Evolutionary conservation across 37 sponge, comb jelly and placozoan species (phyloP), one percentile per base, ranked within the genome.

Genomic region (Crambe crambe): DNA sequence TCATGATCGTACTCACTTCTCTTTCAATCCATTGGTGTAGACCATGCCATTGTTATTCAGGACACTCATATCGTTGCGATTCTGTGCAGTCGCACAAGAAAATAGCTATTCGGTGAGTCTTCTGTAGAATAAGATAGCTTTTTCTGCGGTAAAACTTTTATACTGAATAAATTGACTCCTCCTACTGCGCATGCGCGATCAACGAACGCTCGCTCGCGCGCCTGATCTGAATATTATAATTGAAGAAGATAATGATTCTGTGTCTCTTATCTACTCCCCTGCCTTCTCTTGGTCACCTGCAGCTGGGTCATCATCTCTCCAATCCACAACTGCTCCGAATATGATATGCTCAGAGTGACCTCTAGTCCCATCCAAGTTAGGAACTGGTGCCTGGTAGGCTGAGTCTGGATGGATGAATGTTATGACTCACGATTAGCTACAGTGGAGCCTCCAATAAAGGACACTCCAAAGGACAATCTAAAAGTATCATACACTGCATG

Each of bases 311-410:
- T 15, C 54, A 9, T 41, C 80, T 67, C 37, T 68, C 51, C 34
- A 43, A 47, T 86, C 86, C 42, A 90, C 51, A 56, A 85, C 81
- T 31, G 86, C 77, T 43, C 91, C 91, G 73, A 70, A 70, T 31
- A 90, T 77, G 47, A 90, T 56, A 31, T 85, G 70, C 42, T 77
- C 59, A 27, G 86, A 85, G 22, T 77, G 63, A 17, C 79, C 86
- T 20, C 82, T 86, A 54, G 75, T 60, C 40, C 90, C 86, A 72
- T 90, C 90, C 30, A 90, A 82, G 30, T 68, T 85, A 4, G 85
- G 82, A 5, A 87, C 41, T 17, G 15, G 5, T 30, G 2, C 5
- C 35, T 65, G 34, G 10, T 65, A 31, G 66, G 35, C 34, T 6
- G n/a, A n/a, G n/a, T n/a, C n/a, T n/a, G n/a, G n/a, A n/a, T n/a